A percentile compares a stretch with the other conserved stretches of the same genome.
These are phyloP conservation scores for Xerus rutilus DNA, from an alignment of 2,797 vertebrate genomes.

Conservation along the genomic window DNA sequence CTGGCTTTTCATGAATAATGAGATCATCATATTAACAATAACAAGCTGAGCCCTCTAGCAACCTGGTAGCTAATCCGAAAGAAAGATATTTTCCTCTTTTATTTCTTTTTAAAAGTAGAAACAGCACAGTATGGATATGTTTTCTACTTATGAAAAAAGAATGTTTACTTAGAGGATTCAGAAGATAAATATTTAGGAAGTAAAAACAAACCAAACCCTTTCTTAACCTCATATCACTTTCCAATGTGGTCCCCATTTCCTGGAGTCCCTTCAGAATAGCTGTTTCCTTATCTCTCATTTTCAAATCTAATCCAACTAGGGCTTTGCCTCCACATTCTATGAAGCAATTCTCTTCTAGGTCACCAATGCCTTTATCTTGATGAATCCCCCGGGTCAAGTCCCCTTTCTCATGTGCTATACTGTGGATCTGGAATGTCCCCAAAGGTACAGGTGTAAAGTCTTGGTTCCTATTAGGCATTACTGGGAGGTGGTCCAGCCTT, in stretches of 20 bases:
- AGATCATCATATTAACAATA: neutral
- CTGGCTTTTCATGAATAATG: neutral
- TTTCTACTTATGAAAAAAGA: slow-evolving; percentile 25
- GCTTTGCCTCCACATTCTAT: neutral
- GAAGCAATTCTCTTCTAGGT: neutral
- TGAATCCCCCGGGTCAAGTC: neutral
- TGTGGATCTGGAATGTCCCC: neutral
- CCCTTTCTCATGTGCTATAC: neutral
- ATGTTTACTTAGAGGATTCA: neutral
- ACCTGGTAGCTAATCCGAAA: neutral
- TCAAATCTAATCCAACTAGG: neutral
- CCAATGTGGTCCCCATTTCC: neutral
- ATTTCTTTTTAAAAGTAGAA: slow-evolving; percentile 6
- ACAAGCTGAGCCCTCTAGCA: neutral
- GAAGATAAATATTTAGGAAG: slow-evolving; percentile 15
- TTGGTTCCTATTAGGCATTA: neutral
- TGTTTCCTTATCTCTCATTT: neutral
- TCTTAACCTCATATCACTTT: neutral
- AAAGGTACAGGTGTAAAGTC: neutral
- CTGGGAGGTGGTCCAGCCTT: neutral
- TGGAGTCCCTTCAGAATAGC: neutral
- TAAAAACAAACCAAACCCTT: neutral
- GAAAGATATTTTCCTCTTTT: neutral
- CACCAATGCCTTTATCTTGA: neutral
- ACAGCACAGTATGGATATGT: neutral